Evolutionary conservation across 2,888 invertebrate genomes (phyloP).

Genomic region (Amblyjoppa proteus): DNA sequence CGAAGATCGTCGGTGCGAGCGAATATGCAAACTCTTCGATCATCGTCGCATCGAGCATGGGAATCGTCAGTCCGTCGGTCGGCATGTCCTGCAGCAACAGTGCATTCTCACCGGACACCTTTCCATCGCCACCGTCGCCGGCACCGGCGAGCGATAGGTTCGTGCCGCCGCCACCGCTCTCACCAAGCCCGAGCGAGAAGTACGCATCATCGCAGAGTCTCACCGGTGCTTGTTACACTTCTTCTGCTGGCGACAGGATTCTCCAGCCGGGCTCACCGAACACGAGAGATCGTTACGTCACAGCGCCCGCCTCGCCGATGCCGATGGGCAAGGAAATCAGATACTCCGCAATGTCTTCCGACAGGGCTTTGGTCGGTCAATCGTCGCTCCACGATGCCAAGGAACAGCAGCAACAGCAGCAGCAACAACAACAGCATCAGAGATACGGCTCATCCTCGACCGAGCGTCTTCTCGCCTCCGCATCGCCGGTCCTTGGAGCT

Average conservation of each 20-base stretch:
- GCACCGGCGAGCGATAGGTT: constrained; percentile 87
- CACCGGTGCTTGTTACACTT: constrained; percentile 77
- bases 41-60: constrained; percentile 61
- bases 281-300: constrained; percentile 76
- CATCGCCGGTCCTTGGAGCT: constrained; percentile 82
- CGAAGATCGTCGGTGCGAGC: constrained; percentile 54
- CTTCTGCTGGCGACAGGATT: constrained; percentile 78
- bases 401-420: constrained; percentile 77
- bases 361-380: constrained; percentile 87
- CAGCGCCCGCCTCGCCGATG: constrained; percentile 80
- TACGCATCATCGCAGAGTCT: constrained; percentile 82
- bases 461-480: constrained; percentile 79
- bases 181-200: constrained; percentile 86
- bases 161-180: constrained; percentile 89
- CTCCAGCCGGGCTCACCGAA: constrained; percentile 79
- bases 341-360: constrained; percentile 82
- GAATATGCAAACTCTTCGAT: constrained; percentile 71
- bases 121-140: constrained; percentile 87
- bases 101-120: constrained; percentile 86
- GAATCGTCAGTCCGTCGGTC: constrained; percentile 25
- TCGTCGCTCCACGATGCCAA: constrained; percentile 82
- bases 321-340: constrained; percentile 71
- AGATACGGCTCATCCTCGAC: constrained; percentile 72
- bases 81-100: constrained; percentile 39
- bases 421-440: constrained; percentile 80